A percentile compares a stretch with the other conserved stretches of the same genome.
phyloP scores from a whole-genome alignment of 64 coral and sea anemone genomes.

The Anthopleura sola region DNA sequence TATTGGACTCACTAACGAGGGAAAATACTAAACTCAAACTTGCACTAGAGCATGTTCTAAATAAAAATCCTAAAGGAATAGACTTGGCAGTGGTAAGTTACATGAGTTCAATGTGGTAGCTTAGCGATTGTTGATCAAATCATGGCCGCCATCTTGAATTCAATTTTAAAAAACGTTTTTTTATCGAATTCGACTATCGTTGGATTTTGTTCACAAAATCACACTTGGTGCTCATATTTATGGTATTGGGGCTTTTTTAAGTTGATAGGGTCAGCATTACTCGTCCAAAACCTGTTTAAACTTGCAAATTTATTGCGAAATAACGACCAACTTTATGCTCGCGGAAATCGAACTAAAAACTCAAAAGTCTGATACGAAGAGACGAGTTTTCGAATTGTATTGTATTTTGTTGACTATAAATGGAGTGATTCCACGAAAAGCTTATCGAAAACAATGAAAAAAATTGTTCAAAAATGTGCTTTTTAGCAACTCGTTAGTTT shows the following conservation, averaged over 20 bases:
- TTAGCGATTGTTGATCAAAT: not conserved
- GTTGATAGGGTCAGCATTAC: not conserved
- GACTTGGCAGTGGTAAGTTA: constrained; percentile 82
- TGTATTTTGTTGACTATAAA: no score
- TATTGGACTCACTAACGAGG: constrained; percentile 69
- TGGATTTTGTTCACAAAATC: not conserved
- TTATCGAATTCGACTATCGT: not conserved
- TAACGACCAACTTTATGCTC: not conserved
- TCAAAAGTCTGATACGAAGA: no score
- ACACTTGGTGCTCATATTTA: not conserved
- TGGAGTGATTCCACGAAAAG: not conserved
- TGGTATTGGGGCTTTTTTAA: not conserved
- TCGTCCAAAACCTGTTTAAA: not conserved
- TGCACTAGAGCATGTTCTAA: constrained; percentile 66
- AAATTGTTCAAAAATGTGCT: no score
- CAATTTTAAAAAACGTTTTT: no score
- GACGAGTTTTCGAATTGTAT: no score
- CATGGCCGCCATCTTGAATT: constrained; percentile 2
- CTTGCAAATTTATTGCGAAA: not conserved
- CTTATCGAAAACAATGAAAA: no score
- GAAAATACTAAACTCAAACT: constrained; percentile 86
- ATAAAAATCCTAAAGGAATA: constrained; percentile 43
- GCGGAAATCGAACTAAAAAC: not conserved
- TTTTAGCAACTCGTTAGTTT: no score
- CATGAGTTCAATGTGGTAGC: not conserved